Evolutionary conservation across 2,113 vertebrate species (phyloP), one percentile per base, ranked within the genome.

Genomic region (Maccullochella peelii): DNA sequence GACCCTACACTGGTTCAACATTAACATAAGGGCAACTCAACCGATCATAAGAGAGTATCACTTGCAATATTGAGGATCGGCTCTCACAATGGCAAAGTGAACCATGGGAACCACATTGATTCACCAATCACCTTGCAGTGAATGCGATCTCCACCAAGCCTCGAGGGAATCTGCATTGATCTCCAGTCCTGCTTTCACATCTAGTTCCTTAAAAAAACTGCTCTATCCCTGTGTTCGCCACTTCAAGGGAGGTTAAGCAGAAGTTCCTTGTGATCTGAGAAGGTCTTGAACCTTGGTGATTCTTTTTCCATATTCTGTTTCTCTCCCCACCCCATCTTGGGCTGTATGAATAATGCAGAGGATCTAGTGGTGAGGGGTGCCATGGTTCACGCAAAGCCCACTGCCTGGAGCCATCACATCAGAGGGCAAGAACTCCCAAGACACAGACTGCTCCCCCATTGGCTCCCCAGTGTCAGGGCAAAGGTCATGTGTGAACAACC

Each of bases 241-340:
- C 93, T 92, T 94, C 93, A 95, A 94, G 94, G 90, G 87, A 93
- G 94, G 95, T 95, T 96, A 95, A 95, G 92, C 92, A 94, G 90
- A 91, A 94, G 95, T 92, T 95, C 93, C 94, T 89, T 95, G 92
- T 95, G 94, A 95, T 94, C 94, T 95, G 91, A 95, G 94, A 91
- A 93, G 88, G 92, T 94, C 94, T 93, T 94, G 93, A 95, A 95
- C 93, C 91, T 87, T 89, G 83, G 80, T 80, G 86, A 92, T 92
- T 92, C 92, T 85, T 93, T 92, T 92, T 94, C 87, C 86, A 89
- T 93, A 90, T 93, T 90, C 91, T 87, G 80, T 88, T 84, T 82
- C 88, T 82, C 88, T 88, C 88, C 70, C 75, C 73, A 74, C 80
- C 84, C 89, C 71, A 74, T 80, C 85, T 75, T 59, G 30, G 75